These are phyloP conservation scores for Solenodon paradoxus DNA, from an alignment of 2,113 vertebrate species.

Conservation along the genomic window DNA sequence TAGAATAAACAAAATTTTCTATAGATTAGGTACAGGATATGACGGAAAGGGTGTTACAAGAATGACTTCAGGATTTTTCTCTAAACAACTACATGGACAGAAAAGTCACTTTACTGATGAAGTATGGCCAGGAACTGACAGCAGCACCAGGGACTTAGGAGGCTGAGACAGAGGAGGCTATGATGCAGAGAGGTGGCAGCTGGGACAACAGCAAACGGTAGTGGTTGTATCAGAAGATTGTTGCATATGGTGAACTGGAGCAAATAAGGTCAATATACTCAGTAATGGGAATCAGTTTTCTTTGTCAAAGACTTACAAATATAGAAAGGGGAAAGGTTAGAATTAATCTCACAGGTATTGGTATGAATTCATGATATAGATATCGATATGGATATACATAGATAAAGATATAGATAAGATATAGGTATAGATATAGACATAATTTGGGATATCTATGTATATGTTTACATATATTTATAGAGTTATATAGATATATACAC, in stretches of 20 bases:
- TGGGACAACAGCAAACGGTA: fast-evolving
- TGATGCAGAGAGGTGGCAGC: neutral
- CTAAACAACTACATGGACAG: neutral
- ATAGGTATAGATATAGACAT: neutral
- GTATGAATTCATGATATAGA: neutral
- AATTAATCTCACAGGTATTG: neutral
- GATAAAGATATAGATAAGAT: neutral
- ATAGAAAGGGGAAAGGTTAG: neutral
- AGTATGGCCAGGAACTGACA: neutral
- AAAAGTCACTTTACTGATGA: neutral
- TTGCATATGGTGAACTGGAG: neutral
- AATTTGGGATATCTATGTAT: no score
- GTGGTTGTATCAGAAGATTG: neutral
- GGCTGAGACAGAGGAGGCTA: neutral
- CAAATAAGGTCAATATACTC: neutral
- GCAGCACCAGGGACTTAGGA: no score
- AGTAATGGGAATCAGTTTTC: neutral
- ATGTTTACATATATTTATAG: neutral
- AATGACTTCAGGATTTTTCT: neutral
- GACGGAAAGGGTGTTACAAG: neutral
- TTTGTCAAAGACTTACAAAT: neutral
- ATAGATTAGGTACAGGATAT: neutral
- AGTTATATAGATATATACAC: neutral
- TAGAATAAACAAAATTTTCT: neutral
- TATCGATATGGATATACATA: neutral